Conservation (phyloP, 1,140 invertebrate species). For the Trinorchestia longiramus region DNA sequence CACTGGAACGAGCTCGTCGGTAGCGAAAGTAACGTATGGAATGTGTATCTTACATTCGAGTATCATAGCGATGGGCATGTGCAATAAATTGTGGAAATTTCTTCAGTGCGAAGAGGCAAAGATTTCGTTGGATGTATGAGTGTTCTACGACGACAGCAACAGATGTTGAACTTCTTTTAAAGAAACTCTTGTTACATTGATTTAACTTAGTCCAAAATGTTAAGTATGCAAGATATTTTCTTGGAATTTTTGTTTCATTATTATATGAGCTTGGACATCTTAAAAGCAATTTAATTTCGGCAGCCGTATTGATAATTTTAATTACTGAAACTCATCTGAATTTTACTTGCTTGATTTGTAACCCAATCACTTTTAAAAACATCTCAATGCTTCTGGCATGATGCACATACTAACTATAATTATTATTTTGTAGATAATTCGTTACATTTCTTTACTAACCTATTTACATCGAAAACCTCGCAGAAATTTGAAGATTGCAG, state of each 20-base stretch:
- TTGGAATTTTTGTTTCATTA: background rate
- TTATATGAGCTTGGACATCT: background rate
- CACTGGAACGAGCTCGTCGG: background rate
- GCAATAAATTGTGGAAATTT: background rate
- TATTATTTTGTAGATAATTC: background rate
- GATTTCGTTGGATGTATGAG: background rate
- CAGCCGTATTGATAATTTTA: background rate
- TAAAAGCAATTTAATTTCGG: background rate
- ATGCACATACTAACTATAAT: background rate
- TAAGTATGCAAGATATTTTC: background rate
- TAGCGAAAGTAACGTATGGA: background rate
- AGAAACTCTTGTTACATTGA: background rate
- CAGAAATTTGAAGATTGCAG: background rate
- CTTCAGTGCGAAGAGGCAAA: background rate
- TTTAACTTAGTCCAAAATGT: background rate
- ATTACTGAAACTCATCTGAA: background rate
- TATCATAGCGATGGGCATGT: background rate
- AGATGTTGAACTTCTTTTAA: background rate
- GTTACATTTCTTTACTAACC: background rate
- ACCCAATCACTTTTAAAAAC: too few species aligned
- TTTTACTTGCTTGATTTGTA: background rate
- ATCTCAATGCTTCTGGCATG: background rate
- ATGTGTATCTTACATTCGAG: background rate
- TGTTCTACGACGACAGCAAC: background rate
- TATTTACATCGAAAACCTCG: background rate